phyloP scores from a whole-genome alignment of 1,140 invertebrate genomes.

The Leptinotarsa undecemlineata region DNA sequence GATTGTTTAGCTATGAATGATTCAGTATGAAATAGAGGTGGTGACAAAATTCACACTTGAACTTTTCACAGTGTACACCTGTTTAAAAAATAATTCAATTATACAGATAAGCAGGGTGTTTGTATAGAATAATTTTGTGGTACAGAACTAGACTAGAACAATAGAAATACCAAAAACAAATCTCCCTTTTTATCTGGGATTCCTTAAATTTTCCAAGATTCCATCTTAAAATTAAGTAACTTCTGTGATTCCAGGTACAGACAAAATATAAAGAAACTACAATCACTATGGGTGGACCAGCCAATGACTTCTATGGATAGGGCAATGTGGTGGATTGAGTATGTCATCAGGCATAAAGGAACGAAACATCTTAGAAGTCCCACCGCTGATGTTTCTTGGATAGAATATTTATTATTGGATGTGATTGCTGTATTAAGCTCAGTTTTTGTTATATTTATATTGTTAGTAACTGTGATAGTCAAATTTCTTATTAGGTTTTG shows the following conservation, averaged over 20 bases:
- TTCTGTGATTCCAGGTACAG: constrained; percentile 33
- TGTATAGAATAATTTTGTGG: no score
- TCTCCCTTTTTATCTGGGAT: no score
- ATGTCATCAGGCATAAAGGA: constrained; percentile 57
- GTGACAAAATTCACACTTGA: no score
- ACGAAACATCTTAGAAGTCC: constrained; percentile 52
- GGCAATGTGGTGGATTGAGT: constrained; percentile 60
- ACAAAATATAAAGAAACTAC: constrained; percentile 37
- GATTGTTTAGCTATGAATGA: no score
- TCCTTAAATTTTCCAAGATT: no score
- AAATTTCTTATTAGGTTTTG: background rate
- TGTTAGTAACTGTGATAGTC: background rate
- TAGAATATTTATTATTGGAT: constrained; percentile 57
- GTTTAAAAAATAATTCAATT: no score
- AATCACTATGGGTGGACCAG: constrained; percentile 45
- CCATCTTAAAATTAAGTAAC: no score
- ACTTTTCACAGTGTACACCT: no score
- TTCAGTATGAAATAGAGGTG: no score
- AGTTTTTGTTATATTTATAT: background rate
- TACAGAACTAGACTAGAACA: no score
- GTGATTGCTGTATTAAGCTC: constrained; percentile 42
- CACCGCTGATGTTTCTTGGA: constrained; percentile 52
- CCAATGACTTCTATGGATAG: constrained; percentile 52
- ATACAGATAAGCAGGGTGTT: no score
- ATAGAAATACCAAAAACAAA: no score